Conservation (phyloP, 2,888 invertebrate species). For the Pogonocherus hispidulus region DNA sequence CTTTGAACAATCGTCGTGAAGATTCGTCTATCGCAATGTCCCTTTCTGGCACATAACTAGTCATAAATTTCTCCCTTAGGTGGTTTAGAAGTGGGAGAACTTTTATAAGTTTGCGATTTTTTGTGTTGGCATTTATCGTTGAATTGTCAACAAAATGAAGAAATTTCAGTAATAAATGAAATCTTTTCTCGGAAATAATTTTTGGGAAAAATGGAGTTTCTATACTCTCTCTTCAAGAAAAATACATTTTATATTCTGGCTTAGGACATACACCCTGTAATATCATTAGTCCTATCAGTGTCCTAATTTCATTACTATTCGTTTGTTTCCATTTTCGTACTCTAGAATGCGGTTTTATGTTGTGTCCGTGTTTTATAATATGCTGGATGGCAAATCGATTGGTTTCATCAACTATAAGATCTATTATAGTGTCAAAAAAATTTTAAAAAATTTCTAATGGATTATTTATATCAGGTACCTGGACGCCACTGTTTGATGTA, state of each 20-base stretch:
- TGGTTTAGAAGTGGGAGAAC: constrained; percentile 27
- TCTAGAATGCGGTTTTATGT: constrained; percentile 10
- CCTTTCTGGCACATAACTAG: constrained; percentile 26
- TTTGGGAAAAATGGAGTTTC: too few species aligned
- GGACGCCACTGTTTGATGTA: not conserved
- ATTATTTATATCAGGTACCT: not conserved
- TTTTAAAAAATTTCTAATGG: not conserved
- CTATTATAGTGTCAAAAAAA: not conserved
- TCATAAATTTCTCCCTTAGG: constrained; percentile 32
- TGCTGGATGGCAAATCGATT: not conserved
- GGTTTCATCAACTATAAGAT: not conserved
- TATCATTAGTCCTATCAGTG: not conserved
- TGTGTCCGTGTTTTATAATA: not conserved
- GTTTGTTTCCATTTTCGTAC: constrained; percentile 11
- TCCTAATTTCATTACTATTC: not conserved
- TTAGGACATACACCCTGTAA: constrained; percentile 7
- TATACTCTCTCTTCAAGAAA: not conserved
- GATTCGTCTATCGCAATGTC: constrained; percentile 34
- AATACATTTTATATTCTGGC: constrained; percentile 9
- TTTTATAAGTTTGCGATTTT: not conserved
- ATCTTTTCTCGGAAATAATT: too few species aligned
- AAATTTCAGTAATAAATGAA: not conserved
- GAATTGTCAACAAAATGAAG: not conserved
- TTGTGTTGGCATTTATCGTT: too few species aligned
- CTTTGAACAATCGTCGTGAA: not conserved